A percentile compares a stretch with the other conserved stretches of the same genome.
Evolutionary conservation across 2,113 vertebrate species (phyloP).

Genomic region (Recurvirostra avosetta): DNA sequence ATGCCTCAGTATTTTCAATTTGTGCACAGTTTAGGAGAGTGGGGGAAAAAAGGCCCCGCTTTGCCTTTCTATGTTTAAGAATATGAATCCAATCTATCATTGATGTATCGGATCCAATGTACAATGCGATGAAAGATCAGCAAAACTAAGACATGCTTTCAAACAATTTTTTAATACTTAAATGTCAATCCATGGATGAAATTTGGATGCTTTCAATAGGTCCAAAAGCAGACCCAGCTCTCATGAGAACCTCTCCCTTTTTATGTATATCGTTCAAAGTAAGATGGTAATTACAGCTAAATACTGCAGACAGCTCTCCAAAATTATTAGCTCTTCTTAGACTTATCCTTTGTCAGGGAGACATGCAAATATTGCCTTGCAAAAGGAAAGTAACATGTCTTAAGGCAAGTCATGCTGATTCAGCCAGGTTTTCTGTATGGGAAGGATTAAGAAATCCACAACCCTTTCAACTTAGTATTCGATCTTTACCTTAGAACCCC

Average conservation of each 20-base stretch:
- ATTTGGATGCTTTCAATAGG: neutral
- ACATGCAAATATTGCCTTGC: conserved; percentile 47
- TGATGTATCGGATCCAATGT: neutral
- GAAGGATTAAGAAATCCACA: conserved; percentile 30
- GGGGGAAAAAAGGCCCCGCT: neutral
- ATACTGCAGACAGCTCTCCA: conserved; percentile 1
- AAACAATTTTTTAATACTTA: neutral
- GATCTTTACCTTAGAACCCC: neutral
- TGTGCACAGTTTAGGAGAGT: neutral
- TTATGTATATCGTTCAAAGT: neutral
- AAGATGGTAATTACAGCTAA: conserved; percentile 29
- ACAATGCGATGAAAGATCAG: neutral
- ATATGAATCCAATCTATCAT: neutral
- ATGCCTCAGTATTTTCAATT: neutral
- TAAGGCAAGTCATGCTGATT: conserved; percentile 34
- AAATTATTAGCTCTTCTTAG: conserved; percentile 22
- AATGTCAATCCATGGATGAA: neutral
- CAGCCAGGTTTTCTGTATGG: neutral
- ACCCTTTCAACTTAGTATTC: neutral
- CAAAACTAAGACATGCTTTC: neutral
- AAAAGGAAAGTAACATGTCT: conserved; percentile 29
- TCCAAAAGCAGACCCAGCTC: neutral
- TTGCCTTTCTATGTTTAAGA: neutral
- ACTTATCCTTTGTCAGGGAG: conserved; percentile 6
- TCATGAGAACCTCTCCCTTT: conserved; percentile 3